phyloP scores from a whole-genome alignment of 2,888 invertebrate species.

The Phyllotreta striolata region DNA sequence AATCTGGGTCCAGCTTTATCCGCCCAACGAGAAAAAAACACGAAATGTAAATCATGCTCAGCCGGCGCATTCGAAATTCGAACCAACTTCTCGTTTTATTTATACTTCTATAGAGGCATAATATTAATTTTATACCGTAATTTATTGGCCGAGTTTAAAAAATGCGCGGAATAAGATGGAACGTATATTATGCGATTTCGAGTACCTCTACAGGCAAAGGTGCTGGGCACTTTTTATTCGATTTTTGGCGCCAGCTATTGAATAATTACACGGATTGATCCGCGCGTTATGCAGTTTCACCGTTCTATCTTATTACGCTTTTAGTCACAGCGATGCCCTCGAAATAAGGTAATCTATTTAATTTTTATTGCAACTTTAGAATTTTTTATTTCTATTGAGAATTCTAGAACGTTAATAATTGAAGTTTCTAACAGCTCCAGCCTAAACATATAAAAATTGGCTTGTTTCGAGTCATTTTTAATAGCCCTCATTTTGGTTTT shows the following conservation, averaged over 20 bases:
- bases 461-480: no score
- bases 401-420: no score
- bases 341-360: not conserved
- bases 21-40: not conserved
- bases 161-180: constrained; percentile 10
- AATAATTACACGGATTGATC: constrained; percentile 32
- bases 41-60: constrained; percentile 3
- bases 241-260: constrained; percentile 41
- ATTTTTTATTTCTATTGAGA: no score
- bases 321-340: constrained; percentile 9
- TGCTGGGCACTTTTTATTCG: constrained; percentile 35
- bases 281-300: constrained; percentile 19
- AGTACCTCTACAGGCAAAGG: constrained; percentile 11
- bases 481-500: no score
- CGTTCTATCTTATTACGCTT: constrained; percentile 13
- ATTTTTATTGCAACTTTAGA: no score
- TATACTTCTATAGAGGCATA: not conserved
- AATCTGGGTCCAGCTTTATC: not conserved
- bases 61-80: constrained; percentile 2
- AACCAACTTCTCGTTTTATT: constrained; percentile 4
- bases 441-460: no score
- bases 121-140: constrained; percentile 17
- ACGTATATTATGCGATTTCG: constrained; percentile 18
- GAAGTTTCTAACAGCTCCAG: no score
- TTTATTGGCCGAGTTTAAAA: constrained; percentile 12